A percentile compares a stretch with the other conserved stretches of the same genome.
Evolutionary conservation across 2,888 invertebrate species (phyloP).

Genomic region (Sisyra terminalis): DNA sequence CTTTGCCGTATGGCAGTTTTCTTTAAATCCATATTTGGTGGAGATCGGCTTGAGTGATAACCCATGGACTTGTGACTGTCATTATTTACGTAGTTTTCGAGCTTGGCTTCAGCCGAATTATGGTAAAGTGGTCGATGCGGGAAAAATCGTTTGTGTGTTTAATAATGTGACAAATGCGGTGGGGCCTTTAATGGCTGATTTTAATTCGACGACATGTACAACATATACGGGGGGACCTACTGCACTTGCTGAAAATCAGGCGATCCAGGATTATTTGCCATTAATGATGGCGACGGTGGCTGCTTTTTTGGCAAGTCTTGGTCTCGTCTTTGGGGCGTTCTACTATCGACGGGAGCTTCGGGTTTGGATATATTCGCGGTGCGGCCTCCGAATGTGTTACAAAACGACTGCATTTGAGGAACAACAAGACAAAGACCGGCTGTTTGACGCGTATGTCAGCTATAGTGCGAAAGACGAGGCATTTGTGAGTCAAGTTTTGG

Average conservation of each 20-base stretch:
- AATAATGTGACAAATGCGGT: slow-evolving; percentile 44
- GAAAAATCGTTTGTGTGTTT: slow-evolving; percentile 57
- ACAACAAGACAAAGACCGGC: slow-evolving; percentile 65
- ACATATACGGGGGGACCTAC: slow-evolving; percentile 54
- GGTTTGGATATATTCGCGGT: slow-evolving; percentile 75
- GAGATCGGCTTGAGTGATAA: slow-evolving; percentile 71
- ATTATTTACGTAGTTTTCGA: slow-evolving; percentile 62
- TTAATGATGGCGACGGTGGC: slow-evolving; percentile 60
- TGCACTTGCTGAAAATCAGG: slow-evolving; percentile 54
- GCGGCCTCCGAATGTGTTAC: slow-evolving; percentile 74
- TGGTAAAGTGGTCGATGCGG: slow-evolving; percentile 66
- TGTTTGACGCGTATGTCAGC: slow-evolving; percentile 90
- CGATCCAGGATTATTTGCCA: slow-evolving; percentile 69
- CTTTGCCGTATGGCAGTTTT: slow-evolving; percentile 76
- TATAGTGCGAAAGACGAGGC: slow-evolving; percentile 88
- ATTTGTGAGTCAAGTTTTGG: slow-evolving; percentile 78
- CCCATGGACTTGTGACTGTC: slow-evolving; percentile 85
- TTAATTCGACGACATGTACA: slow-evolving; percentile 63
- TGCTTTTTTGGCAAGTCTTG: slow-evolving; percentile 59
- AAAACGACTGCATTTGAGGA: slow-evolving; percentile 66
- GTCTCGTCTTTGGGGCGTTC: slow-evolving; percentile 59
- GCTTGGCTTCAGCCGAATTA: slow-evolving; percentile 63
- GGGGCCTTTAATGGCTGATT: slow-evolving; percentile 56
- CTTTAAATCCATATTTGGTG: slow-evolving; percentile 69
- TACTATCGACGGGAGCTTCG: slow-evolving; percentile 67